These are phyloP conservation scores for Crotalus viridis DNA, from an alignment of 2,113 vertebrate genomes.

Conservation along the genomic window DNA sequence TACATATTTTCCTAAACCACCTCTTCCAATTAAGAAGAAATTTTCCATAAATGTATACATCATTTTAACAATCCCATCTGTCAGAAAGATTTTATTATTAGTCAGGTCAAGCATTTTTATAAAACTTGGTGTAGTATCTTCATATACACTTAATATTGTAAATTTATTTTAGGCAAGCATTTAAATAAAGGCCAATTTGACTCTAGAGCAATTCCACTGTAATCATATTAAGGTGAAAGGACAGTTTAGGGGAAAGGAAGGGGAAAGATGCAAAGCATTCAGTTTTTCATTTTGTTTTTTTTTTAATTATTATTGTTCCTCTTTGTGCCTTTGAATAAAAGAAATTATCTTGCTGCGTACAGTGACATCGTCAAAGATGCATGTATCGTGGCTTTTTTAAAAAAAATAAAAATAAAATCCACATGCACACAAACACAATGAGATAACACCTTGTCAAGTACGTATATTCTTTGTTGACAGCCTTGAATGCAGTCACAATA, in stretches of 20 bases:
- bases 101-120: slow-evolving; percentile 57
- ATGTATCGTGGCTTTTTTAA: slow-evolving; percentile 81
- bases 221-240: slow-evolving; percentile 71
- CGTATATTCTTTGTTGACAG: slow-evolving; percentile 84
- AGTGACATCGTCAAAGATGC: slow-evolving; percentile 85
- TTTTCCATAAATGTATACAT: slow-evolving; percentile 48
- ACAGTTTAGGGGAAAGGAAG: slow-evolving; percentile 67
- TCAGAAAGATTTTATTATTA: slow-evolving; percentile 56
- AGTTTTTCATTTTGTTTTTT: slow-evolving; percentile 28
- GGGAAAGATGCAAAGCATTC: slow-evolving; percentile 76
- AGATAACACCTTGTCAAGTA: slow-evolving; percentile 90
- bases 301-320: slow-evolving; percentile 29
- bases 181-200: slow-evolving; percentile 81
- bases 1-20: background rate
- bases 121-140: slow-evolving; percentile 70
- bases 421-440: slow-evolving; percentile 77
- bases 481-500: slow-evolving; percentile 74
- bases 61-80: slow-evolving; percentile 38
- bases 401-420: slow-evolving; percentile 60
- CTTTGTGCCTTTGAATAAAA: slow-evolving; percentile 81
- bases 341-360: slow-evolving; percentile 72
- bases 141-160: slow-evolving; percentile 66
- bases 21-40: background rate
- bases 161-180: slow-evolving; percentile 76
- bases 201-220: slow-evolving; percentile 78